Percentiles rank a stretch among this genome's conserved stretches.
These are phyloP conservation scores for Dioctria linearis DNA, from an alignment of 2,888 invertebrate genomes.

Conservation along the genomic window DNA sequence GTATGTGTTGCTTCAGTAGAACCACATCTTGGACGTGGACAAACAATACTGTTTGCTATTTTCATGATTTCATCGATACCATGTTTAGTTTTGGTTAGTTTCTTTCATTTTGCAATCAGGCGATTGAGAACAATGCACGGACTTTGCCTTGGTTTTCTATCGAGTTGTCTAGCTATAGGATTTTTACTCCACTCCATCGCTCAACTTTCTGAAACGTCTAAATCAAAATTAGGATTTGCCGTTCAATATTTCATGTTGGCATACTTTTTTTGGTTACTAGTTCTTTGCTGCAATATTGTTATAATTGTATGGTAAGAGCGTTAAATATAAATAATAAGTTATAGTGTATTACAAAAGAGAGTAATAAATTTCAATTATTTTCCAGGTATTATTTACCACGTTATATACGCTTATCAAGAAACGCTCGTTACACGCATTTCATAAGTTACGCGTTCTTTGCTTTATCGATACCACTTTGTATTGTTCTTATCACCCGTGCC, in stretches of 20 bases:
- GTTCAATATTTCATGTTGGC: too few relatives aligned
- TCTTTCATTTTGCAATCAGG: conserved; percentile 65
- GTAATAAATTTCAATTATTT: too few relatives aligned
- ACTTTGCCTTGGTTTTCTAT: conserved; percentile 67
- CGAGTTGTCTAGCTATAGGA: conserved; percentile 66
- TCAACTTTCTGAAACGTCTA: conserved; percentile 65
- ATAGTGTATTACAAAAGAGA: too few relatives aligned
- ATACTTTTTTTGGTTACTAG: conserved; percentile 30
- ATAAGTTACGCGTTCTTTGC: too few relatives aligned
- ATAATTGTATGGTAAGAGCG: too few relatives aligned
- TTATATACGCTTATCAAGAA: too few relatives aligned
- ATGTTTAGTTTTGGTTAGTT: conserved; percentile 65
- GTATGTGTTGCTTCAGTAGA: conserved; percentile 67
- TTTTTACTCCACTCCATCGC: conserved; percentile 67
- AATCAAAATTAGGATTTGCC: conserved; percentile 48
- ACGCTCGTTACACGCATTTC: too few relatives aligned
- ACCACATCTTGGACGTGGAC: conserved; percentile 64
- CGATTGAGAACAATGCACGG: conserved; percentile 68
- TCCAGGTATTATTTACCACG: too few relatives aligned
- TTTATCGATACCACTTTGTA: conserved; percentile 61
- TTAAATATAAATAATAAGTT: too few relatives aligned
- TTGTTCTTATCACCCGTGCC: conserved; percentile 66
- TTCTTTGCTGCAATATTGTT: too few relatives aligned
- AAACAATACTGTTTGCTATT: conserved; percentile 65
- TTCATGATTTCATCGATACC: conserved; percentile 69